Evolutionary conservation across 92 coral and sea anemone species (phyloP).

Genomic region (Meandrina meandrites): DNA sequence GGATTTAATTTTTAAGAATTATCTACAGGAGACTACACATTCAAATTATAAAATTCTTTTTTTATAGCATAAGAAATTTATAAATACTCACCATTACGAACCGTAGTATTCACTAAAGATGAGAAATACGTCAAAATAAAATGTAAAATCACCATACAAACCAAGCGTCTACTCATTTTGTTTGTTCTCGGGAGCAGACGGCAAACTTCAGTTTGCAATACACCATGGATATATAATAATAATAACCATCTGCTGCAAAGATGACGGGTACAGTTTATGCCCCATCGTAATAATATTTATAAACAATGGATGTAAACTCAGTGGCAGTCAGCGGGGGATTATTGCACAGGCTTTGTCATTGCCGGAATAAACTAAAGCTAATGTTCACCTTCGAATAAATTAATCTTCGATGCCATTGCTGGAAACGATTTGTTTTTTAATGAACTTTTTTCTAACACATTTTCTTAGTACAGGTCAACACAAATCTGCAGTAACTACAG

Average conservation of each 20-base stretch:
- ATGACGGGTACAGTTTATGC: not conserved
- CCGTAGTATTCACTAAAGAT: not conserved
- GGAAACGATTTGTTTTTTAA: not conserved
- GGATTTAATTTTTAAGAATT: not conserved
- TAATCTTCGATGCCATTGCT: not conserved
- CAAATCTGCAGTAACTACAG: not conserved
- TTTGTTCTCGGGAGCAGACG: not conserved
- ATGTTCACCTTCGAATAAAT: not conserved
- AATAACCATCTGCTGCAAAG: not conserved
- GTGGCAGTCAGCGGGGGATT: not conserved
- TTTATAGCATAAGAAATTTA: not conserved
- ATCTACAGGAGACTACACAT: not conserved
- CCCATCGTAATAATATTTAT: not conserved
- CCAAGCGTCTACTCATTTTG: not conserved
- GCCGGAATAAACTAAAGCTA: not conserved
- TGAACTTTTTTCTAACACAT: not conserved
- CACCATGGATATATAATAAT: not conserved
- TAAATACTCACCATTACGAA: slow-evolving; percentile 2
- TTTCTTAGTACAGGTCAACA: not conserved
- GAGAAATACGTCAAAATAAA: not conserved
- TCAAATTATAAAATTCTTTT: not conserved
- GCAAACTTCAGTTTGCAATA: not conserved
- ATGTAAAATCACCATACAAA: not conserved
- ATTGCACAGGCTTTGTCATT: not conserved
- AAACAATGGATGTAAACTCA: not conserved